Evolutionary conservation across 2,888 invertebrate species (phyloP).

Genomic region (Linyphia triangularis): DNA sequence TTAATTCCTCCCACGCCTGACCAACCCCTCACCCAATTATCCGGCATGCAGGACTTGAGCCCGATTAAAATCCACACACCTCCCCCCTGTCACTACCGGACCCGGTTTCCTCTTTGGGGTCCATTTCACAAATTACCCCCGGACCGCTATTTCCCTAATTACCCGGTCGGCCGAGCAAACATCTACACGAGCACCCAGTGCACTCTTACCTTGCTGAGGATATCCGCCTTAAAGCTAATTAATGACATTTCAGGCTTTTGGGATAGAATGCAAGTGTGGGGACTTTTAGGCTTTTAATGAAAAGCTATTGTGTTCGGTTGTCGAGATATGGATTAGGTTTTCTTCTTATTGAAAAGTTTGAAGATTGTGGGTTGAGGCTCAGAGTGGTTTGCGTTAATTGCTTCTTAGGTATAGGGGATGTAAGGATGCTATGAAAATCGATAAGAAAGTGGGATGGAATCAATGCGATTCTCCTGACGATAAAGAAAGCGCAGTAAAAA

Average conservation of each 20-base stretch:
- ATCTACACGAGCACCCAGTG: not conserved
- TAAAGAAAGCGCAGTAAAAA: no score
- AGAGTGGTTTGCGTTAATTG: not conserved
- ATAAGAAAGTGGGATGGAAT: no score
- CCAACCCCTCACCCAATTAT: not conserved
- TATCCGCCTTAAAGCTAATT: not conserved
- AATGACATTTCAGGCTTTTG: not conserved
- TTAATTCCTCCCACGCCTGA: not conserved
- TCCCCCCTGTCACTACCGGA: not conserved
- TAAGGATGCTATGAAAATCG: no score
- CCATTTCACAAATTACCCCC: slow-evolving; percentile 62
- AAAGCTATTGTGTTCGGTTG: slow-evolving; percentile 41
- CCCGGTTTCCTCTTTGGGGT: slow-evolving; percentile 50
- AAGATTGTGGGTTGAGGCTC: not conserved
- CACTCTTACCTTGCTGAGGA: not conserved
- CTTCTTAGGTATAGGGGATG: not conserved
- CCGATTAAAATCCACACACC: not conserved
- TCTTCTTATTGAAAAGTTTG: not conserved
- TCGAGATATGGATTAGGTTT: not conserved
- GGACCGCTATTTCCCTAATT: slow-evolving; percentile 58
- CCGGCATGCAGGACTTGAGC: not conserved
- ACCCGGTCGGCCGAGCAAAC: slow-evolving; percentile 51
- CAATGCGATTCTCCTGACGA: no score
- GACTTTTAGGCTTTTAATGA: slow-evolving; percentile 68
- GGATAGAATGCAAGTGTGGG: not conserved